Evolutionary conservation across 2,888 invertebrate genomes (phyloP), one percentile per base, ranked within the genome.

Genomic region (Euplexia lucipara): DNA sequence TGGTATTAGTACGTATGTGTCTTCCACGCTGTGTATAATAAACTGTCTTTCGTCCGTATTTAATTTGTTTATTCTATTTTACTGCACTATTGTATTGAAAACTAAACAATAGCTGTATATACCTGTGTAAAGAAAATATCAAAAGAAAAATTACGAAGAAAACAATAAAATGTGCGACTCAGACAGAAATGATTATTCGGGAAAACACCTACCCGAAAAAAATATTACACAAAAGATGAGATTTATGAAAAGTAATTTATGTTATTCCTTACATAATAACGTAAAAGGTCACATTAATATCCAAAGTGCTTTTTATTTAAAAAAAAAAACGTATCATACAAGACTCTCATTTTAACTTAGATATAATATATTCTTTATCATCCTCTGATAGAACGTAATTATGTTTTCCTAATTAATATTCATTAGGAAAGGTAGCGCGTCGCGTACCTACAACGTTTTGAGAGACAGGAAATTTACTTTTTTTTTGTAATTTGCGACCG

Each of bases 371-470:
- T 65, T 59, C 52, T 65, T 65, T 44, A 59, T 22, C 32, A 48
- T 54, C 10, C 32, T 52, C 37, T 61, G 37, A 41, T 54, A 63
- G 5, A 41, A 47, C 37, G 26, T 53, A 48, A 71, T 68, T 57
- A 65, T 47, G 51, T 59, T 67, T 58, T 18, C 26, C n/a, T 48
- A 22, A 59, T 67, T 71, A 67, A 65, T 65, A 75, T 75, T 68
- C 45, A 58, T 68, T 44, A 42, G 14, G 57, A 37, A 32, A 52
- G 20, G 34, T 18, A 45, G 16, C 37, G 34, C 35, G 26, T 48
- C 18, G n/a, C 32, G 18, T 37, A 41, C 32, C n/a, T 37, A 41
- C 3, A 56, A 52, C 22, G 30, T 56, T 72, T 52, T 42, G 5
- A 12, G 54, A 20, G 37, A 51, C 18, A 51, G 18, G 16, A 59